phyloP scores from a whole-genome alignment of 2,888 invertebrate genomes.

The Eupithecia vulgata region DNA sequence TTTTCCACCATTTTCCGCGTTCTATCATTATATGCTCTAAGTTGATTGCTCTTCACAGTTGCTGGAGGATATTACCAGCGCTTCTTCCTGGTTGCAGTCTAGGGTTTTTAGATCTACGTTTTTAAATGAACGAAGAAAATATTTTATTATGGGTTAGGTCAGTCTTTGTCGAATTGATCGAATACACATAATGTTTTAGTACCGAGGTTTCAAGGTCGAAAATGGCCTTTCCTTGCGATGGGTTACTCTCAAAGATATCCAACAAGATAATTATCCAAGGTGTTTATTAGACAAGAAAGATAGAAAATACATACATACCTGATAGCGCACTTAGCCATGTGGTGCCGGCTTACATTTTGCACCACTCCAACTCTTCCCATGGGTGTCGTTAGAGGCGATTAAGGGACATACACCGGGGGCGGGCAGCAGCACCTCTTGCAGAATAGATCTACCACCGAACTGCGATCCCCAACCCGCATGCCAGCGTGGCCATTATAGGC shows the following conservation, averaged over 20 bases:
- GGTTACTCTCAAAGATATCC: neutral
- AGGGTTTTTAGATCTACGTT: constrained; percentile 15
- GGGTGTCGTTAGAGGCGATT: too few species aligned
- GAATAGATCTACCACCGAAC: too few species aligned
- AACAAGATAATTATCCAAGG: neutral
- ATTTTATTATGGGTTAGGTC: neutral
- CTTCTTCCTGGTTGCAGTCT: constrained; percentile 27
- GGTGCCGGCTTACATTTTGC: too few species aligned
- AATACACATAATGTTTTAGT: neutral
- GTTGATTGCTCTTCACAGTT: constrained; percentile 63
- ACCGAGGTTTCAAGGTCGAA: too few species aligned
- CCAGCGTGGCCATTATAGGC: too few species aligned
- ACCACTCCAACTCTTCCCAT: too few species aligned
- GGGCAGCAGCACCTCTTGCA: too few species aligned
- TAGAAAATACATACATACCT: neutral
- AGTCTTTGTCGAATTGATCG: neutral
- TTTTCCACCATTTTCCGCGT: constrained; percentile 48
- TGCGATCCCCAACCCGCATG: too few species aligned
- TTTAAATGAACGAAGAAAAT: neutral
- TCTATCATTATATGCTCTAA: constrained; percentile 56
- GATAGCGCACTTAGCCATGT: too few species aligned
- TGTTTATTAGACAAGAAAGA: neutral
- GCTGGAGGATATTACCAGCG: constrained; percentile 50
- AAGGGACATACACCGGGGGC: too few species aligned
- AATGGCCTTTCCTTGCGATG: too few species aligned